Percentiles rank a stretch among this genome's conserved stretches.
phyloP scores from a whole-genome alignment of 2,888 invertebrate species.

The Torymus texanus region DNA sequence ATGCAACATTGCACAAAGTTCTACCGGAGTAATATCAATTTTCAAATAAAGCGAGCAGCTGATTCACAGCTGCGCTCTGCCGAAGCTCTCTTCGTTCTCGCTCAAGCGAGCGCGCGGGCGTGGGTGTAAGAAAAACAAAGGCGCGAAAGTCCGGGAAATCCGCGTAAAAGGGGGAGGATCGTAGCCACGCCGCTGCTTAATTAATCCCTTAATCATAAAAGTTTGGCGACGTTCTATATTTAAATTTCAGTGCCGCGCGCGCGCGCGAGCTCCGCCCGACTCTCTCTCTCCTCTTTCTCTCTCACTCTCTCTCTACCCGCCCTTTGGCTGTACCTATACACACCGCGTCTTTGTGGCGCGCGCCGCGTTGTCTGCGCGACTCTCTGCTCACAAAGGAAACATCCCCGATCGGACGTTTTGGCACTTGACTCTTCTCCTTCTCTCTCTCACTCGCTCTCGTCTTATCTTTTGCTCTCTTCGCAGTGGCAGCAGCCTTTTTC shows the following conservation, averaged over 20 bases:
- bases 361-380: slow-evolving; percentile 53
- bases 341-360: slow-evolving; percentile 1
- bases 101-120: background rate
- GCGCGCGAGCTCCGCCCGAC: slow-evolving; percentile 15
- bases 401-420: slow-evolving; percentile 50
- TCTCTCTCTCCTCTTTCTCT: too few relatives aligned
- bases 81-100: too few relatives aligned
- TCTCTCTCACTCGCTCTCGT: background rate
- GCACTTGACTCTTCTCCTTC: slow-evolving; percentile 26
- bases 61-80: background rate
- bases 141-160: background rate
- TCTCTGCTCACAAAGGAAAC: slow-evolving; percentile 53
- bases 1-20: too few relatives aligned
- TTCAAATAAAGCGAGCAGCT: background rate
- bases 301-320: slow-evolving; percentile 52
- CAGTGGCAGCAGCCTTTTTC: background rate
- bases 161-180: background rate
- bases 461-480: slow-evolving; percentile 9
- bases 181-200: slow-evolving; percentile 60
- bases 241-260: slow-evolving; percentile 61
- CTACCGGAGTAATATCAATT: background rate
- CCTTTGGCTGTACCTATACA: slow-evolving; percentile 54
- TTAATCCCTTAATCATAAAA: slow-evolving; percentile 71
- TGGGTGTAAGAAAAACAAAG: slow-evolving; percentile 1
- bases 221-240: slow-evolving; percentile 65